phyloP scores from a whole-genome alignment of 2,797 vertebrate species.

The Hirundo rustica region DNA sequence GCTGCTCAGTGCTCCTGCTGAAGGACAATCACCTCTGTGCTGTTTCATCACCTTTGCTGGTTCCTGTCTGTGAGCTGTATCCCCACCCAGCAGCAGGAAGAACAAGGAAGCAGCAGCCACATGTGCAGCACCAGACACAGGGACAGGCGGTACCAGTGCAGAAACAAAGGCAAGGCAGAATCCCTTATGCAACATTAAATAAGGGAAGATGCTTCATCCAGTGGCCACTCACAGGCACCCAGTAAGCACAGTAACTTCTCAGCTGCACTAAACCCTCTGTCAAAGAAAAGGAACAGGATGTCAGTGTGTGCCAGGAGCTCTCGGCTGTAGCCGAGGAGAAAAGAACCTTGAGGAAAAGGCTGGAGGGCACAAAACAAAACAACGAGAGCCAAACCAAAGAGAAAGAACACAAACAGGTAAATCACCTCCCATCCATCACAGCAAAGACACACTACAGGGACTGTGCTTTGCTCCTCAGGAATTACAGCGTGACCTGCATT shows the following conservation, averaged over 20 bases:
- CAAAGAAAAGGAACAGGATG: background rate
- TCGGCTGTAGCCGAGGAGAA: background rate
- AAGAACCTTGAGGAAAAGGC: background rate
- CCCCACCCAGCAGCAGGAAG: background rate
- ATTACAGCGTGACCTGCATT: background rate
- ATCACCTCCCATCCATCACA: background rate
- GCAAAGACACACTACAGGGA: background rate
- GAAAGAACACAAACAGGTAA: background rate
- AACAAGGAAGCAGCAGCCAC: background rate
- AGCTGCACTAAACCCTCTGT: background rate
- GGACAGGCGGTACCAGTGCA: background rate
- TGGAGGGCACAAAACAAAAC: background rate
- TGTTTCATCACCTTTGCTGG: background rate
- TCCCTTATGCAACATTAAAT: background rate
- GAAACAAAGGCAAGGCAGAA: background rate
- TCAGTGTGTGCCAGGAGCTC: background rate
- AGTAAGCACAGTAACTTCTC: background rate
- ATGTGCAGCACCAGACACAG: background rate
- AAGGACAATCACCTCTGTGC: background rate
- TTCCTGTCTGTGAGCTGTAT: background rate
- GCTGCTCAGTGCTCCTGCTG: background rate
- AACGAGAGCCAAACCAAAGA: background rate
- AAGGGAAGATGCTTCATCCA: background rate
- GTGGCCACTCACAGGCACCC: background rate
- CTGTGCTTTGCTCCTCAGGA: background rate